A percentile compares a stretch with the other conserved stretches of the same genome.
These are phyloP conservation scores for Trachemys scripta DNA, from an alignment of 2,113 vertebrate genomes.

Conservation along the genomic window DNA sequence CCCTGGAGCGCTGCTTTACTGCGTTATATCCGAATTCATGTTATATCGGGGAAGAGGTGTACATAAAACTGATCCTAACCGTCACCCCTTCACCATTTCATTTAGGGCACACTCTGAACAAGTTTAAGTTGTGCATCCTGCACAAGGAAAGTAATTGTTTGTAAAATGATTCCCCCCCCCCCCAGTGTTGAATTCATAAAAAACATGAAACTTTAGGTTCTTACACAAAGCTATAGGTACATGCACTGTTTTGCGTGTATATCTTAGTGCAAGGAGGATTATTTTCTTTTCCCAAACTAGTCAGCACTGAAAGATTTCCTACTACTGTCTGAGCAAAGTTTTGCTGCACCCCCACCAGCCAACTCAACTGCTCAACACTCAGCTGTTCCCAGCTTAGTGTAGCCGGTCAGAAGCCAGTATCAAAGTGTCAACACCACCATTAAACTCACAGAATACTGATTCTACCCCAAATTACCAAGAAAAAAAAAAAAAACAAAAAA, in stretches of 20 bases:
- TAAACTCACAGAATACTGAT: not conserved
- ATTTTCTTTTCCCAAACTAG: not conserved
- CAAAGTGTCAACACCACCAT: not conserved
- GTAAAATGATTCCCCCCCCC: not conserved
- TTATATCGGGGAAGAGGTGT: too few relatives aligned
- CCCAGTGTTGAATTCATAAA: not conserved
- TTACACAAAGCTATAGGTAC: not conserved
- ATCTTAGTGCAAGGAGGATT: not conserved
- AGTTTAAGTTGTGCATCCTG: not conserved
- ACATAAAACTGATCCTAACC: not conserved
- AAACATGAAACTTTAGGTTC: not conserved
- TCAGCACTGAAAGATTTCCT: not conserved
- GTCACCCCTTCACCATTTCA: not conserved
- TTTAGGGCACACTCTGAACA: not conserved
- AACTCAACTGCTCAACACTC: not conserved
- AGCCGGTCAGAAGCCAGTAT: not conserved
- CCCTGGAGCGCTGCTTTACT: too few relatives aligned
- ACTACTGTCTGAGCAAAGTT: not conserved
- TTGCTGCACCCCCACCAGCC: not conserved
- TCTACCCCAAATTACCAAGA: not conserved
- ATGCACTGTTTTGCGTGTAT: not conserved
- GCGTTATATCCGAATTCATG: too few relatives aligned
- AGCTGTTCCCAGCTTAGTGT: not conserved
- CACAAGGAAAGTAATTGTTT: not conserved
- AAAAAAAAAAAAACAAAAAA: not conserved